Evolutionary conservation across 2,113 vertebrate genomes (phyloP), one percentile per base, ranked within the genome.

Genomic region (Rhinopomastus cyanomelas): DNA sequence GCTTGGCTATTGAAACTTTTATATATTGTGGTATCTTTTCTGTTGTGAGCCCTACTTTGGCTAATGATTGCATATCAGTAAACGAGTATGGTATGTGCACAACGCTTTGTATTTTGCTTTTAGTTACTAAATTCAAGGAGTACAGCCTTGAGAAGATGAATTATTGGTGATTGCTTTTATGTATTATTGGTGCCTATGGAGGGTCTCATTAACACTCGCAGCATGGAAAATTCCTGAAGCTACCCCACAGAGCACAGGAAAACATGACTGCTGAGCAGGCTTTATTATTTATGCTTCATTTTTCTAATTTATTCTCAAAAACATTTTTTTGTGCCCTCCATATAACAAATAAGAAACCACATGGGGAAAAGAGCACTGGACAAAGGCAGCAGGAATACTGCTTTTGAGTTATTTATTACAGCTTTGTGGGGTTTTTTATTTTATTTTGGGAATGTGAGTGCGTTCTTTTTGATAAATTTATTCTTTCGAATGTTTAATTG

Each of bases 171-270:
- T 96, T 92, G 81, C 92, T 96, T 97, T 97, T 95, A 92, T 93
- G 88, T 91, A 94, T 92, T 95, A 97, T 73, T 75, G 56, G 84
- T 89, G 75, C 84, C 87, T 84, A 61, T 89, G 86, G 86, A 96
- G 85, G 90, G 80, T 91, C 94, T 97, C 93, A 96, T 97, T 97
- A 96, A 93, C 93, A 96, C 75, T 8, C 96, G 73, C 96, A 97
- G 96, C 97, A 93, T 94, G 96, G 81, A 85, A 77, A 94, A 86
- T 88, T 93, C 91, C 93, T 96, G 67, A 77, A 94, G 93, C 84
- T 94, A 92, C 56, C 93, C 91, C 60, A 83, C 57, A 94, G 94
- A 93, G 95, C 84, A 90, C 75, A 92, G 87, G 90, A 94, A 95
- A 93, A 87, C 53, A 82, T 2, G 74, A 95, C 83, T 88, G 92